phyloP scores from a whole-genome alignment of 2,888 invertebrate species.

The Torymus aiolomorphi region DNA sequence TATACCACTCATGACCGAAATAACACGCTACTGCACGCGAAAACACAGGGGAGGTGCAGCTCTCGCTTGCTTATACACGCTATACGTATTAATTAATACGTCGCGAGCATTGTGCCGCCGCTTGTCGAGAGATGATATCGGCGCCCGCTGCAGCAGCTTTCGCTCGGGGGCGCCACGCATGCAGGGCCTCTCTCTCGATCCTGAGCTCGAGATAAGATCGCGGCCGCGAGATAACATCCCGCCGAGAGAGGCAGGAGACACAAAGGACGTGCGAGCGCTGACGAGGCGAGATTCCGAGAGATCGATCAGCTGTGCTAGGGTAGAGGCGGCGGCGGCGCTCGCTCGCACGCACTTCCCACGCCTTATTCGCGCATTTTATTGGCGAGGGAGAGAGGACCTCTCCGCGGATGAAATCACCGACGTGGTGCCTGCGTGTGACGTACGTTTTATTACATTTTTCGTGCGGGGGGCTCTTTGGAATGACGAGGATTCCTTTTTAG shows the following conservation, averaged over 20 bases:
- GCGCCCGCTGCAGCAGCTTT: not conserved
- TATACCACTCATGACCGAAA: not conserved
- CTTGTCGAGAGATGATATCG: conserved; percentile 60
- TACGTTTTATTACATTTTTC: too few relatives aligned
- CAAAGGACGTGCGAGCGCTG: conserved; percentile 1
- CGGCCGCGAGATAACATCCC: not conserved
- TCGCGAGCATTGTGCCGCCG: conserved; percentile 63
- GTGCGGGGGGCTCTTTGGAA: too few relatives aligned
- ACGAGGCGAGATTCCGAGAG: conserved; percentile 36
- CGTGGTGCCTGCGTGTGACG: too few relatives aligned
- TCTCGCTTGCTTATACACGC: too few relatives aligned
- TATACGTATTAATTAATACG: conserved; percentile 67
- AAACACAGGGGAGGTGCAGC: too few relatives aligned
- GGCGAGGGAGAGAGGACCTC: too few relatives aligned
- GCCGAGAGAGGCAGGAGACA: not conserved
- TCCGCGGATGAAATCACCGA: too few relatives aligned
- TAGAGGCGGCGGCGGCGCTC: too few relatives aligned
- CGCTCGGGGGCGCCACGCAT: conserved; percentile 60
- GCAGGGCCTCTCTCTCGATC: conserved; percentile 59
- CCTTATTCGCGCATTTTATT: conserved; percentile 1
- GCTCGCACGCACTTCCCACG: conserved; percentile 30
- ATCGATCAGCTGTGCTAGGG: conserved; percentile 42
- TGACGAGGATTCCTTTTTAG: too few relatives aligned
- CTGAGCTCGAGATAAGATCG: conserved; percentile 22
- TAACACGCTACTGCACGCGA: not conserved